Conservation (phyloP, 2,113 vertebrate genomes). For the Chionodraco myersi region DNA sequence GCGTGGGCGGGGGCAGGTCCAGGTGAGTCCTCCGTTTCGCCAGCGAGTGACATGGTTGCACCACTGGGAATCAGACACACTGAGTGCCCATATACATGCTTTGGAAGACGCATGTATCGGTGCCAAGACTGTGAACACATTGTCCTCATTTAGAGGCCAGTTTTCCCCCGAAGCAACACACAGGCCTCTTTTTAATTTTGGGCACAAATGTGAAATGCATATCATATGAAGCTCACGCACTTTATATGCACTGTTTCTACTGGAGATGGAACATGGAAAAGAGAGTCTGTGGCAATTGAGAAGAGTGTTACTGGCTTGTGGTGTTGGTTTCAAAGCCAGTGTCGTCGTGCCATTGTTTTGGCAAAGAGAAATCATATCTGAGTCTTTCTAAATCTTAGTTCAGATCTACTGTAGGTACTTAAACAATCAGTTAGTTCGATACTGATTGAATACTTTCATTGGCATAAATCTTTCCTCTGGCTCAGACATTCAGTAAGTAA, state of each 20-base stretch:
- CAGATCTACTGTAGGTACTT: not conserved
- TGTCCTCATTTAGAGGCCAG: not conserved
- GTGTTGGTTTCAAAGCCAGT: slow-evolving; percentile 2
- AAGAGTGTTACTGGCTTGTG: not conserved
- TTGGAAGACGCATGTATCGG: slow-evolving; percentile 8
- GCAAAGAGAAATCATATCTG: not conserved
- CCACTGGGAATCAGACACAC: slow-evolving; percentile 31
- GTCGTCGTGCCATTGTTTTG: slow-evolving; percentile 5
- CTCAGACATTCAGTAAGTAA: not conserved
- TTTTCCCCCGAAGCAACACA: not conserved
- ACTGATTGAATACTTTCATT: not conserved
- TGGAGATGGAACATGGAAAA: not conserved
- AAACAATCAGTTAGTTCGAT: not conserved
- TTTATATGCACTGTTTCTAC: not conserved
- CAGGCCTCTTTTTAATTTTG: not conserved
- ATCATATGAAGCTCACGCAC: not conserved
- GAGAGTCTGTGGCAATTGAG: not conserved
- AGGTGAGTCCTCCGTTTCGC: slow-evolving; percentile 82
- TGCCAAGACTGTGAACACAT: not conserved
- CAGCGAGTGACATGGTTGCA: slow-evolving; percentile 48
- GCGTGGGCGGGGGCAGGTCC: slow-evolving; percentile 81
- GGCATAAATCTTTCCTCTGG: not conserved
- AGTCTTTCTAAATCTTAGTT: not conserved
- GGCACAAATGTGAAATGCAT: not conserved
- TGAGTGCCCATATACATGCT: slow-evolving; percentile 23